phyloP scores from a whole-genome alignment of 2,888 invertebrate genomes.

The Pseudococcus jackbeardsleyi region DNA sequence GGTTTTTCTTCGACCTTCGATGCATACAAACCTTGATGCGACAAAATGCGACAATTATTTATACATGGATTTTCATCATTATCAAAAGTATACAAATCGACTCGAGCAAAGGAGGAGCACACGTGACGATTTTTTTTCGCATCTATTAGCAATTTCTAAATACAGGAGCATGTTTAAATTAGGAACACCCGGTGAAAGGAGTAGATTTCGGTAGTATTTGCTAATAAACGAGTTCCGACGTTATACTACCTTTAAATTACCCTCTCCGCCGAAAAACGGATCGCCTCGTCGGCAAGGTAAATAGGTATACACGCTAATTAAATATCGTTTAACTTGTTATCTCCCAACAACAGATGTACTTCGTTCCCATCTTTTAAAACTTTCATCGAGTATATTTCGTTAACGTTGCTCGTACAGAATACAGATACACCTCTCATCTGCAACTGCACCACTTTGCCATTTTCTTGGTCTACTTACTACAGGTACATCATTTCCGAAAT shows the following conservation, averaged over 20 bases:
- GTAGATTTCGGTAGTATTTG: conserved; percentile 33
- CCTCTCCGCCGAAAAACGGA: neutral
- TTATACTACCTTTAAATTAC: conserved; percentile 37
- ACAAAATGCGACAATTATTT: too few relatives aligned
- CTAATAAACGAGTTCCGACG: conserved; percentile 6
- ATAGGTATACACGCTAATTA: conserved; percentile 58
- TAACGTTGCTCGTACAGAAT: neutral
- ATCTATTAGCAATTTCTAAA: too few relatives aligned
- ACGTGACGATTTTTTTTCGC: too few relatives aligned
- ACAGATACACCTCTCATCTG: neutral
- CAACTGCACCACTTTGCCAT: neutral
- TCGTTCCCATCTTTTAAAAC: conserved; percentile 55
- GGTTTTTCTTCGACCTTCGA: too few relatives aligned
- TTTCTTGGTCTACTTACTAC: neutral
- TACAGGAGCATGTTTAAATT: neutral
- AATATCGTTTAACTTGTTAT: conserved; percentile 61
- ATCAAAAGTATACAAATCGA: too few relatives aligned
- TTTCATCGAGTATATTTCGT: conserved; percentile 38
- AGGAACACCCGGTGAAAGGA: conserved; percentile 27
- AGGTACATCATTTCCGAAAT: neutral
- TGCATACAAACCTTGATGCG: too few relatives aligned
- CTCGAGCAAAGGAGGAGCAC: too few relatives aligned
- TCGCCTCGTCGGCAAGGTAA: conserved; percentile 30
- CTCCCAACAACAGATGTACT: conserved; percentile 56
- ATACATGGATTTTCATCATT: too few relatives aligned